phyloP scores from a whole-genome alignment of 30 jellyfish, hydroid and myxozoan genomes.

The Pelagia noctiluca region DNA sequence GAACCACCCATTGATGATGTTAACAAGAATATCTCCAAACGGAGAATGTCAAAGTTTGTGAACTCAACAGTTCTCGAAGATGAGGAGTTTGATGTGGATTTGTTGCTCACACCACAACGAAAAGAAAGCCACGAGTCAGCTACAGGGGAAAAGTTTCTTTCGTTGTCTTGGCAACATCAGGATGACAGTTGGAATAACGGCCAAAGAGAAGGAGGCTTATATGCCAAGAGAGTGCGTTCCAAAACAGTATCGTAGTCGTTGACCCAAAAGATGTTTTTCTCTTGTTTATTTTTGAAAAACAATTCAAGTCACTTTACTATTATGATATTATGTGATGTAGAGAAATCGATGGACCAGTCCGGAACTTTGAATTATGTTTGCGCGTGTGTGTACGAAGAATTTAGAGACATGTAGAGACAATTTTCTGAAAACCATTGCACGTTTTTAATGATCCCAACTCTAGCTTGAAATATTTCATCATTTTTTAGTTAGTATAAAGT shows the following conservation, averaged over 20 bases:
- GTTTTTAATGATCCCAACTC: too few species aligned
- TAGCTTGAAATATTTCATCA: too few species aligned
- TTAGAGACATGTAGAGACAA: too few species aligned
- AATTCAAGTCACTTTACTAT: too few species aligned
- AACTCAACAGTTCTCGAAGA: background rate
- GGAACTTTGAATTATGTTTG: too few species aligned
- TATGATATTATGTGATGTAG: too few species aligned
- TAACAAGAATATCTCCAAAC: background rate
- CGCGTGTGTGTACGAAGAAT: too few species aligned
- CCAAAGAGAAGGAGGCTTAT: background rate
- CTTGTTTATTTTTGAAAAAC: too few species aligned
- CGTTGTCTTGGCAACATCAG: background rate
- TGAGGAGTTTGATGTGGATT: background rate
- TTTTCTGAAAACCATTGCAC: too few species aligned
- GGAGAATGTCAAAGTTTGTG: background rate
- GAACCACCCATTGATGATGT: background rate
- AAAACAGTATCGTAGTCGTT: background rate
- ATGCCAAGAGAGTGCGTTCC: constrained; percentile 5
- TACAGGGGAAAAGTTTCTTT: background rate
- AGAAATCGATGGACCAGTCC: too few species aligned
- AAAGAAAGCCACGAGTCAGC: background rate
- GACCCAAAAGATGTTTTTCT: too few species aligned
- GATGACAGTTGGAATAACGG: background rate
- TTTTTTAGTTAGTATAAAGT: too few species aligned
- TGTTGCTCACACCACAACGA: background rate